These are phyloP conservation scores for Numenius arquata DNA, from an alignment of 2,113 vertebrate genomes.

Conservation along the genomic window DNA sequence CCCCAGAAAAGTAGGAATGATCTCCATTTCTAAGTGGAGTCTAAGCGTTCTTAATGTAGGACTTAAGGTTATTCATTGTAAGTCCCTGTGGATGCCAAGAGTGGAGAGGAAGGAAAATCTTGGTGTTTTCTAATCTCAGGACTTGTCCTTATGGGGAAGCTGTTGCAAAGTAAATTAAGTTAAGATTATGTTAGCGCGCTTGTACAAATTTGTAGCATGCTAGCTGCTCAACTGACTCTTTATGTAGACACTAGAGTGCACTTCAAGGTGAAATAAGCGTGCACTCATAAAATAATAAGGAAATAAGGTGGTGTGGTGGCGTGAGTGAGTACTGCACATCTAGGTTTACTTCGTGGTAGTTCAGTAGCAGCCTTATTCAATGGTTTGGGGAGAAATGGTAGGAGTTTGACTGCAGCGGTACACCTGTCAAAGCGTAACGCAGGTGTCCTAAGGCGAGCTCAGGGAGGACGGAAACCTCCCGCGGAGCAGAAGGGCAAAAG, in stretches of 20 bases:
- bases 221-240: neutral
- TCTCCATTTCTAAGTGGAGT: neutral
- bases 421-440: neutral
- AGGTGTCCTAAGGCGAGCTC: neutral
- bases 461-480: neutral
- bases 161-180: neutral
- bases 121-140: neutral
- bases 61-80: neutral
- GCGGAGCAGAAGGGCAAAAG: neutral
- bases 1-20: neutral
- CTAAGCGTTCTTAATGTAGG: neutral
- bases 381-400: neutral
- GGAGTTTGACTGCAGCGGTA: no score
- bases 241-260: neutral
- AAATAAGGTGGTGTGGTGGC: neutral
- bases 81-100: neutral
- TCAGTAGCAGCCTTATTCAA: neutral
- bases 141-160: neutral
- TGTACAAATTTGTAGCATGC: neutral
- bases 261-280: neutral
- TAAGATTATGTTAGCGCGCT: neutral
- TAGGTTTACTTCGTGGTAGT: neutral
- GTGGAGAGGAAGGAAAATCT: neutral
- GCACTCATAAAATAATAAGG: neutral
- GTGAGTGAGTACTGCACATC: neutral